These are phyloP conservation scores for Odocoileus hemionus DNA, from an alignment of 2,113 vertebrate genomes.

Conservation along the genomic window DNA sequence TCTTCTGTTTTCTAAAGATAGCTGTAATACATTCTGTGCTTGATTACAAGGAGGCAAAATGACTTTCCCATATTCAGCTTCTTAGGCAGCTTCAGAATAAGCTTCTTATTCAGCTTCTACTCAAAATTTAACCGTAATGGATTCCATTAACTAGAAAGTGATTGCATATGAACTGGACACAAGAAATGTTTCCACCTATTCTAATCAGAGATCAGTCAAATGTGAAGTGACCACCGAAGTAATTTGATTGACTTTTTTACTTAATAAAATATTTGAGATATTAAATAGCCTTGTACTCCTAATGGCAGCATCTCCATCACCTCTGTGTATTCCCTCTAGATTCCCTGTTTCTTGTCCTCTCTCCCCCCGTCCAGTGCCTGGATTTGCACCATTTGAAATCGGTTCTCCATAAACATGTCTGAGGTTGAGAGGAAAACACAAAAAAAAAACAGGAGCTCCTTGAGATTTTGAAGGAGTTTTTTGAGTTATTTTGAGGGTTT, in stretches of 20 bases:
- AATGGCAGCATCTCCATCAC: background rate
- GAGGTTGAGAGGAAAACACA: background rate
- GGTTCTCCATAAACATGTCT: background rate
- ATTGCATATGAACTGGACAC: background rate
- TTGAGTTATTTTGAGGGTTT: background rate
- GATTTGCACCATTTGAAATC: background rate
- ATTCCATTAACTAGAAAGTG: background rate
- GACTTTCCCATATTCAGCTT: slow-evolving; percentile 1
- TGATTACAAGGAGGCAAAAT: background rate
- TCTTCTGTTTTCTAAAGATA: slow-evolving; percentile 17
- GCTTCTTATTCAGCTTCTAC: background rate
- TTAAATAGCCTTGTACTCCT: background rate
- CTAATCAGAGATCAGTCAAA: background rate
- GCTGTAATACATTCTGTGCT: background rate
- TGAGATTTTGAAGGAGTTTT: background rate
- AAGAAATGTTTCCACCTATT: background rate
- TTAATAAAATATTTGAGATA: background rate
- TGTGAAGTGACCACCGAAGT: background rate
- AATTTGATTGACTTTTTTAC: background rate
- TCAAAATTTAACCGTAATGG: background rate
- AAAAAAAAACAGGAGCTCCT: background rate
- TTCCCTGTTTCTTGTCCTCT: background rate
- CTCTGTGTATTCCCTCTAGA: no score
- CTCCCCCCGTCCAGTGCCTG: background rate
- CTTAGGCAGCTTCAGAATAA: background rate